Conservation (phyloP, 2,113 vertebrate genomes). For the Dendropsophus ebraccatus region DNA sequence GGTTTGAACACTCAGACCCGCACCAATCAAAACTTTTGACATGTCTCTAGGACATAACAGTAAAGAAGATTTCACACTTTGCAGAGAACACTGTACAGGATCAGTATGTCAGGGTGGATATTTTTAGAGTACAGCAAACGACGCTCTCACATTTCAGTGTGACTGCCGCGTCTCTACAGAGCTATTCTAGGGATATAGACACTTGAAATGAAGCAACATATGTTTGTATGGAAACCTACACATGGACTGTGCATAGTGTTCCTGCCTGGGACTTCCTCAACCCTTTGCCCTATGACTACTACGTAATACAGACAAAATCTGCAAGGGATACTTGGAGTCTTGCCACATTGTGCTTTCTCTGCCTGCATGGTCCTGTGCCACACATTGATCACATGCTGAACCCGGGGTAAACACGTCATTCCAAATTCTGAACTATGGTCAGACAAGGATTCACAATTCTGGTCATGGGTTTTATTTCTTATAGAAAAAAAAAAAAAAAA, state of each 20-base stretch:
- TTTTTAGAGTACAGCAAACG: slow-evolving; percentile 30
- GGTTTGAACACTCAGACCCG: too few species aligned
- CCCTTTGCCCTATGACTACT: not conserved
- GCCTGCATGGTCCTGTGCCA: slow-evolving; percentile 5
- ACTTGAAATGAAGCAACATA: not conserved
- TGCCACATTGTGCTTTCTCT: not conserved
- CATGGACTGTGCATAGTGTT: slow-evolving; percentile 30
- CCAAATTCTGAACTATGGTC: not conserved
- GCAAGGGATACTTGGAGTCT: not conserved
- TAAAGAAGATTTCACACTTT: not conserved
- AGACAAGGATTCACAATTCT: too few species aligned
- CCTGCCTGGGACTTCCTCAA: not conserved
- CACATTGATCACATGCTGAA: slow-evolving; percentile 23
- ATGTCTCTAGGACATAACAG: too few species aligned
- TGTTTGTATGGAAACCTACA: too few species aligned
- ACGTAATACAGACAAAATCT: not conserved
- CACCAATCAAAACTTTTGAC: too few species aligned
- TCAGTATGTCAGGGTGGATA: slow-evolving; percentile 3
- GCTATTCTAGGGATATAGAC: slow-evolving; percentile 1
- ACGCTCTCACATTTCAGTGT: slow-evolving; percentile 15
- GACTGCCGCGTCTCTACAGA: not conserved
- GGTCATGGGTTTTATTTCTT: not conserved
- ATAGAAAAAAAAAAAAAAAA: not conserved
- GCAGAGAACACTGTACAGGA: not conserved
- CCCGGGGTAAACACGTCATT: not conserved